Conservation (phyloP, 1,140 invertebrate genomes). For the Aphidius ervi region DNA sequence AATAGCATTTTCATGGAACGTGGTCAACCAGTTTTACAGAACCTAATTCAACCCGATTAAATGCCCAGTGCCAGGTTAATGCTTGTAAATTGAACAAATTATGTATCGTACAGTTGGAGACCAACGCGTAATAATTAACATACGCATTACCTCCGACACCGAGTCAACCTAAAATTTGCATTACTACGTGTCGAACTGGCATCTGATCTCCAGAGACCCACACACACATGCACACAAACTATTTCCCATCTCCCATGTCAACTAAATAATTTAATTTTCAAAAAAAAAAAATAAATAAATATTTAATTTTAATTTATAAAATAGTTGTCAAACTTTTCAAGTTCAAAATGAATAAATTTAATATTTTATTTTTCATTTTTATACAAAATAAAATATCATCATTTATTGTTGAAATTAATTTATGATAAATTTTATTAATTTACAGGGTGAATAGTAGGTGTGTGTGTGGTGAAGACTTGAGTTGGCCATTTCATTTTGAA, state of each 20-base stretch:
- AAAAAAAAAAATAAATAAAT: too few species aligned
- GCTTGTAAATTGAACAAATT: slow-evolving; percentile 53
- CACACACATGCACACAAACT: not conserved
- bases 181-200: slow-evolving; percentile 41
- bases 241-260: too few species aligned
- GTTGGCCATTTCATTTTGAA: slow-evolving; percentile 8
- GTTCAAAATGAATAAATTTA: not conserved
- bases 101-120: slow-evolving; percentile 31
- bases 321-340: not conserved
- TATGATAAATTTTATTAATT: not conserved
- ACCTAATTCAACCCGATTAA: slow-evolving; percentile 47
- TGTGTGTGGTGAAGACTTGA: not conserved
- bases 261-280: too few species aligned
- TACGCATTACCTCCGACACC: slow-evolving; percentile 43
- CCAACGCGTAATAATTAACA: slow-evolving; percentile 46
- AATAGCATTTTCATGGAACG: not conserved
- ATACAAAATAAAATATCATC: too few species aligned
- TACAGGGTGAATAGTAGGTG: not conserved
- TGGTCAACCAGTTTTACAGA: slow-evolving; percentile 16
- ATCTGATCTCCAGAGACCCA: slow-evolving; percentile 28
- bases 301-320: not conserved
- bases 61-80: slow-evolving; percentile 46
- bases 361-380: too few species aligned
- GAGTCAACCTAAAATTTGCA: slow-evolving; percentile 45
- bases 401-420: not conserved